A percentile compares a stretch with the other conserved stretches of the same genome.
These are phyloP conservation scores for Nezara viridula DNA, from an alignment of 2,888 invertebrate genomes.

Conservation along the genomic window DNA sequence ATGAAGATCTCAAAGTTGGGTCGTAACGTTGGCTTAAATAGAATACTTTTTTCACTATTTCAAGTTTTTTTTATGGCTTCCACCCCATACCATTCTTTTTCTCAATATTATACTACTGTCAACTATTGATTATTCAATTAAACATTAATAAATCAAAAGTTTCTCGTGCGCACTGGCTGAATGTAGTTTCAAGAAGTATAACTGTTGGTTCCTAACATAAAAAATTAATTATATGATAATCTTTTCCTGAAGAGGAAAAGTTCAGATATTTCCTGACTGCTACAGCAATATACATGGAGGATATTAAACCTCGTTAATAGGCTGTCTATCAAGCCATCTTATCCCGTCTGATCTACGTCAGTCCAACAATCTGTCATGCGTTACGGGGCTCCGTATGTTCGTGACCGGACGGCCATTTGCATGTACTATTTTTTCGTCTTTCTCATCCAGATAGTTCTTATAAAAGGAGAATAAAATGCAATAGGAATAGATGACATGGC, in stretches of 20 bases:
- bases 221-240: neutral
- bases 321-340: constrained; percentile 25
- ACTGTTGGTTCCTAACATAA: too few species aligned
- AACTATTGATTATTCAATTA: too few species aligned
- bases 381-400: neutral
- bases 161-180: too few species aligned
- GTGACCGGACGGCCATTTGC: constrained; percentile 22
- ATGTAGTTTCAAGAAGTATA: too few species aligned
- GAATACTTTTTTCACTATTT: too few species aligned
- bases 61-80: too few species aligned
- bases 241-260: neutral
- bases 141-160: too few species aligned
- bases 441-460: neutral
- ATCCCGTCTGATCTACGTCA: neutral
- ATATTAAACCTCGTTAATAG: constrained; percentile 16
- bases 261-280: neutral
- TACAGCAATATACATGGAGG: neutral
- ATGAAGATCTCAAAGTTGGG: too few species aligned
- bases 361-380: neutral
- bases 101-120: too few species aligned
- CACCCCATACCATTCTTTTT: too few species aligned
- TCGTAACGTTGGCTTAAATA: too few species aligned
- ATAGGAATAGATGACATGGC: too few species aligned
- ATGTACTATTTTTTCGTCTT: neutral
- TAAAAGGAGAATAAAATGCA: neutral